Evolutionary conservation across 1,140 invertebrate genomes (phyloP).

Genomic region (Adoxophyes honmai): DNA sequence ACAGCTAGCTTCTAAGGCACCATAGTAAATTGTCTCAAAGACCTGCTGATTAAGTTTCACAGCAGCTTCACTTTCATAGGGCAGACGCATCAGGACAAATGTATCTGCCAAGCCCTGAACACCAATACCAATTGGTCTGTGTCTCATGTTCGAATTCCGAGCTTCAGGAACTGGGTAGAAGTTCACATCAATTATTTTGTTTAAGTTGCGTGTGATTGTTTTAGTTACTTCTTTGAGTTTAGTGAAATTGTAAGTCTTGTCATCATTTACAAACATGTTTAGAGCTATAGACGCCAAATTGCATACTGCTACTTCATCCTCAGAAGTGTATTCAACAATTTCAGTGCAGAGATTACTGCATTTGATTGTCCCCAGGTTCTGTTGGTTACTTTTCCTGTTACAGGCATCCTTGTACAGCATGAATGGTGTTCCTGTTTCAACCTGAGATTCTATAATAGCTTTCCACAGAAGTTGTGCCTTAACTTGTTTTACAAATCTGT

Average conservation of each 20-base stretch:
- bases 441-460: conserved; percentile 96
- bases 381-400: conserved; percentile 98
- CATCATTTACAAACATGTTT: conserved; percentile 93
- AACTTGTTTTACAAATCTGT: conserved; percentile 85
- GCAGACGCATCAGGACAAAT: conserved; percentile 95
- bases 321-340: conserved; percentile 95
- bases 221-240: conserved; percentile 94
- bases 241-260: conserved; percentile 91
- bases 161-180: conserved; percentile 96
- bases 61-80: conserved; percentile 94
- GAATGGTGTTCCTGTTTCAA: conserved; percentile 98
- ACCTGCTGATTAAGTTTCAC: conserved; percentile 95
- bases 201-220: conserved; percentile 94
- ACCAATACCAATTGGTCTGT: conserved; percentile 98
- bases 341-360: conserved; percentile 99
- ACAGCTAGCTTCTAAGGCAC: conserved; percentile 97
- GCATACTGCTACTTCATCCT: conserved; percentile 98
- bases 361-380: conserved; percentile 99
- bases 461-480: conserved; percentile 95
- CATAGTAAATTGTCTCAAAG: conserved; percentile 99
- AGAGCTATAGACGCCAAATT: conserved; percentile 99
- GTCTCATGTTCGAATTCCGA: conserved; percentile 91
- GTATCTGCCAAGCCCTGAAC: conserved; percentile 98
- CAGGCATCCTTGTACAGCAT: conserved; percentile 99
- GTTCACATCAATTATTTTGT: conserved; percentile 98